Conservation (phyloP, 2,797 vertebrate genomes). For the Amniataba percoides region DNA sequence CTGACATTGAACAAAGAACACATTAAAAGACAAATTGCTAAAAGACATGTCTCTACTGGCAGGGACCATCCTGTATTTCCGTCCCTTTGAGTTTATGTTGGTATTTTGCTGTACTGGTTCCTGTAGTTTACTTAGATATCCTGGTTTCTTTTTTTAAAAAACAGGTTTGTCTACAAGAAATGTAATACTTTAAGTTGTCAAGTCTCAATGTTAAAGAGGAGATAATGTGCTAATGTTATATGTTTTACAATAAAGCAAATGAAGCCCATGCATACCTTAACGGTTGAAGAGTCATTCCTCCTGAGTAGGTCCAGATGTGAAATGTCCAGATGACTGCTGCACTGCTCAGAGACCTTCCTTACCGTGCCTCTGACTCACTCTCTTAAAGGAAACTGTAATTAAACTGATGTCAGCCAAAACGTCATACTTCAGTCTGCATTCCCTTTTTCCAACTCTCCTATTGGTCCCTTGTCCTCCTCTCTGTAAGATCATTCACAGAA, state of each 20-base stretch:
- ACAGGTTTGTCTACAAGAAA: background rate
- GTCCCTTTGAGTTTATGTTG: background rate
- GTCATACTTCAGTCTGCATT: conserved; percentile 25
- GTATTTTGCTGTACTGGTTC: background rate
- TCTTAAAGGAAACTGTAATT: conserved; percentile 66
- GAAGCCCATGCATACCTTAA: conserved; percentile 70
- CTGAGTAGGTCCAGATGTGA: conserved; percentile 66
- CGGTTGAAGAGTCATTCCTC: conserved; percentile 60
- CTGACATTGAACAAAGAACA: background rate
- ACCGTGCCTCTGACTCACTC: conserved; percentile 54
- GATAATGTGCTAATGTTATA: background rate
- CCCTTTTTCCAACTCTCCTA: background rate
- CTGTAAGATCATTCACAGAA: background rate
- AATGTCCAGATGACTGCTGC: conserved; percentile 46
- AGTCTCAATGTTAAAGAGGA: background rate
- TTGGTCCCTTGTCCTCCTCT: background rate
- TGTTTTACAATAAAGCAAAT: conserved; percentile 1
- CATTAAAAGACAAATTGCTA: background rate
- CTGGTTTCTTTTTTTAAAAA: background rate
- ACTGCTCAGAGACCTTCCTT: conserved; percentile 22
- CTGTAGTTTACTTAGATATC: background rate
- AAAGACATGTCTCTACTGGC: background rate
- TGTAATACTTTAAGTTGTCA: background rate
- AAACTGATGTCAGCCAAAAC: conserved; percentile 72
- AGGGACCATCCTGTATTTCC: background rate